A percentile compares a stretch with the other conserved stretches of the same genome.
phyloP scores from a whole-genome alignment of 1,140 invertebrate species.

The Drosophila seguyi region DNA sequence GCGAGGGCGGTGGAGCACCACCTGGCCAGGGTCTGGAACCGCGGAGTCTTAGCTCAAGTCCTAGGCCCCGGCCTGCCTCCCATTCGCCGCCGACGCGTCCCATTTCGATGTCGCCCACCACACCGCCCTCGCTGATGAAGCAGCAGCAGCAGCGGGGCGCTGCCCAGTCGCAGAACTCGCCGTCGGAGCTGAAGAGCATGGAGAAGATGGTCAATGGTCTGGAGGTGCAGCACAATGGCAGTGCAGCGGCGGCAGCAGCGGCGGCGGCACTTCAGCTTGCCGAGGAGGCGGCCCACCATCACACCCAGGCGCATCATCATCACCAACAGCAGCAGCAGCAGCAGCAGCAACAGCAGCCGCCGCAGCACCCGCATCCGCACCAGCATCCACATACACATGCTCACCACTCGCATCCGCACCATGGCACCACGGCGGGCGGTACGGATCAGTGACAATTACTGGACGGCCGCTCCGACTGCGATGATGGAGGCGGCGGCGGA shows the following conservation, averaged over 20 bases:
- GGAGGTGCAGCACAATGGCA: constrained; percentile 89
- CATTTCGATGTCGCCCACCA: constrained; percentile 86
- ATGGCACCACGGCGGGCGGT: constrained; percentile 33
- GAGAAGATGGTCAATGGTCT: constrained; percentile 98
- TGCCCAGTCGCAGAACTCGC: constrained; percentile 85
- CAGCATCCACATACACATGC: constrained; percentile 33
- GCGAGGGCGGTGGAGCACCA: constrained; percentile 35
- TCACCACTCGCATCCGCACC: constrained; percentile 42
- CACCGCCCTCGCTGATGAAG: constrained; percentile 84
- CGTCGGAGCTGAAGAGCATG: constrained; percentile 94
- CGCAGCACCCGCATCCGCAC: constrained; percentile 43
- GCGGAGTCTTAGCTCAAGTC: constrained; percentile 89
- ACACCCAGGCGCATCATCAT: constrained; percentile 59
- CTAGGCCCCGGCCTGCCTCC: constrained; percentile 87
- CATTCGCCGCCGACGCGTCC: constrained; percentile 87
- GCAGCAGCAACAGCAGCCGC: constrained; percentile 33
- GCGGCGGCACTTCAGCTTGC: constrained; percentile 58
- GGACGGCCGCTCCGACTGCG: constrained; percentile 78
- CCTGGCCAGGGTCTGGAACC: constrained; percentile 66
- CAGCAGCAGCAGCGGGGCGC: constrained; percentile 11
- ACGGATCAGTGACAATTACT: constrained; percentile 85
- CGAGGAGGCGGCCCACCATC: constrained; percentile 62
- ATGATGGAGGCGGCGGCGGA: constrained; percentile 60
- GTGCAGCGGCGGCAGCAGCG: constrained; percentile 64
- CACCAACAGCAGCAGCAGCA: constrained; percentile 40